A percentile compares a stretch with the other conserved stretches of the same genome.
Evolutionary conservation across 2,888 invertebrate species (phyloP).

Genomic region (Stenolophus ochropezus): DNA sequence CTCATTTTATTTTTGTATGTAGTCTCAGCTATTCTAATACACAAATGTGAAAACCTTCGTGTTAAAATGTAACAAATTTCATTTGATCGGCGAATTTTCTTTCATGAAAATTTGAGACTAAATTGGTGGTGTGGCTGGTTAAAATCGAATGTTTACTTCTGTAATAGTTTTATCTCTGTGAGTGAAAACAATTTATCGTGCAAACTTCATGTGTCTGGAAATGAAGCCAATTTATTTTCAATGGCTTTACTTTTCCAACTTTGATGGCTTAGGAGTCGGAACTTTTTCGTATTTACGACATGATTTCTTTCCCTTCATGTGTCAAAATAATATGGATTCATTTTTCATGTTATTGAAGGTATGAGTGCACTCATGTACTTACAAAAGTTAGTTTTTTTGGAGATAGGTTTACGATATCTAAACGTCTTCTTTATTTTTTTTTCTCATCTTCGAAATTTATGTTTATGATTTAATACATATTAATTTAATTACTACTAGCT

Average conservation of each 20-base stretch:
- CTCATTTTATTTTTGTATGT: too few species aligned
- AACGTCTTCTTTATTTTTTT: too few species aligned
- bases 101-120: background rate
- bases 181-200: conserved; percentile 24
- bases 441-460: too few species aligned
- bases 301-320: background rate
- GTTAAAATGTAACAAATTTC: conserved; percentile 1
- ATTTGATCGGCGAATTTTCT: conserved; percentile 7
- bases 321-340: conserved; percentile 2
- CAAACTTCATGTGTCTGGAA: conserved; percentile 24
- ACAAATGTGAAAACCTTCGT: background rate
- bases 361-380: background rate
- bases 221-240: conserved; percentile 33
- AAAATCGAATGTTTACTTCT: conserved; percentile 29
- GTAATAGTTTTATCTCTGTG: conserved; percentile 19
- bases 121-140: conserved; percentile 9
- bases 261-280: background rate
- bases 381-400: too few species aligned
- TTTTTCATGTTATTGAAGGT: background rate
- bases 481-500: too few species aligned
- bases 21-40: too few species aligned
- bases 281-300: conserved; percentile 24
- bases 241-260: conserved; percentile 30
- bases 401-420: too few species aligned
- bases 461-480: too few species aligned